Evolutionary conservation across 2,888 invertebrate species (phyloP).

Genomic region (Ashinkailepas kermadecensis): DNA sequence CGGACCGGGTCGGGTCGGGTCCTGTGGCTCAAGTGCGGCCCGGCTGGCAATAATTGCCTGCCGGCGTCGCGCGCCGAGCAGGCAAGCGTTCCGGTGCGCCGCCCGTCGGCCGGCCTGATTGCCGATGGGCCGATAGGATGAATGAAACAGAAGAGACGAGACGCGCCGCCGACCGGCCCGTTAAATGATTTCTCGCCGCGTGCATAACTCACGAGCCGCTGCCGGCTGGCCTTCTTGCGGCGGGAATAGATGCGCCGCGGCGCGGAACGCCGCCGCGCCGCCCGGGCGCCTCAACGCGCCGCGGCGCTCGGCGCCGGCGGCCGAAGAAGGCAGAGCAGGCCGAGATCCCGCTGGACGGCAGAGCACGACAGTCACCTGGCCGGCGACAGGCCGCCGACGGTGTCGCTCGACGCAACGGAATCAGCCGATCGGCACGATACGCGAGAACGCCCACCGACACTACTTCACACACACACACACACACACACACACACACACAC

Average conservation of each 20-base stretch:
- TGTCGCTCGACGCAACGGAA: too few relatives aligned
- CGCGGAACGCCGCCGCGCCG: too few relatives aligned
- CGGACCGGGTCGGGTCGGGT: neutral
- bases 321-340: neutral
- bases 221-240: neutral
- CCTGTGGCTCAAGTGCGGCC: neutral
- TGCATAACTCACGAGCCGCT: constrained; percentile 16
- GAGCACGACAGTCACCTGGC: too few relatives aligned
- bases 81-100: neutral
- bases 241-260: neutral
- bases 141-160: constrained; percentile 17
- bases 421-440: too few relatives aligned
- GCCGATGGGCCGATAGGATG: constrained; percentile 18
- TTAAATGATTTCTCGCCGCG: constrained; percentile 15
- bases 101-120: neutral
- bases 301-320: neutral
- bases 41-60: neutral
- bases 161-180: neutral
- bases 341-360: too few relatives aligned
- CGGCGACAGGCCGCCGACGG: too few relatives aligned
- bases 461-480: too few relatives aligned
- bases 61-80: neutral
- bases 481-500: too few relatives aligned
- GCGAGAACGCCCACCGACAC: too few relatives aligned
- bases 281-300: too few relatives aligned